These are phyloP conservation scores for Nasonovia ribisnigri DNA, from an alignment of 2,888 invertebrate species.

Conservation along the genomic window DNA sequence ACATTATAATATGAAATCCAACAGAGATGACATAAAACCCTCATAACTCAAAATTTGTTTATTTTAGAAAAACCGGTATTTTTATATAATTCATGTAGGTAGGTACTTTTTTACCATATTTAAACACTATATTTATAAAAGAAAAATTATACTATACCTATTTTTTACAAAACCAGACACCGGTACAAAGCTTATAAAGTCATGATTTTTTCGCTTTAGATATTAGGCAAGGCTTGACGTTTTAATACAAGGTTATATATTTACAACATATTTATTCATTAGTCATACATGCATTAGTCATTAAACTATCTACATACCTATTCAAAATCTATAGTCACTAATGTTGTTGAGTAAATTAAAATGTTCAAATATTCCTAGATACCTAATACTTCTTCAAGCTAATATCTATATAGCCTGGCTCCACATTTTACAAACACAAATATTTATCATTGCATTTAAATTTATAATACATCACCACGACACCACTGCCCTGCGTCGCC, in stretches of 20 bases:
- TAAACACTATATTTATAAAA: too few species aligned
- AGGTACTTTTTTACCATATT: background rate
- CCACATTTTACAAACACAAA: background rate
- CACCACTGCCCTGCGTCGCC: too few species aligned
- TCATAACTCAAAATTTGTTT: background rate
- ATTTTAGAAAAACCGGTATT: background rate
- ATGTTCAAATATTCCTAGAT: background rate
- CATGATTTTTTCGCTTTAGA: background rate
- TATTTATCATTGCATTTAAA: background rate
- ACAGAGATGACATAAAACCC: too few species aligned
- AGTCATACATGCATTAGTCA: background rate
- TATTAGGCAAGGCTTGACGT: background rate
- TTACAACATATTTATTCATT: background rate
- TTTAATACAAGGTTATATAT: background rate
- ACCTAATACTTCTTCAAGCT: background rate
- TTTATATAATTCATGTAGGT: background rate
- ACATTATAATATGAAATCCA: too few species aligned
- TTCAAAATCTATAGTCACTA: background rate
- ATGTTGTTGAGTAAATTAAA: constrained; percentile 2
- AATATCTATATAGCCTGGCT: background rate
- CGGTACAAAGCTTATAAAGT: background rate
- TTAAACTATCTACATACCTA: background rate
- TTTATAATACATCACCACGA: background rate
- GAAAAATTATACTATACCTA: background rate
- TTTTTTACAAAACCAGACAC: background rate